A percentile compares a stretch with the other conserved stretches of the same genome.
Conservation (phyloP, 2,797 vertebrate genomes). For the Distichodus sexfasciatus region DNA sequence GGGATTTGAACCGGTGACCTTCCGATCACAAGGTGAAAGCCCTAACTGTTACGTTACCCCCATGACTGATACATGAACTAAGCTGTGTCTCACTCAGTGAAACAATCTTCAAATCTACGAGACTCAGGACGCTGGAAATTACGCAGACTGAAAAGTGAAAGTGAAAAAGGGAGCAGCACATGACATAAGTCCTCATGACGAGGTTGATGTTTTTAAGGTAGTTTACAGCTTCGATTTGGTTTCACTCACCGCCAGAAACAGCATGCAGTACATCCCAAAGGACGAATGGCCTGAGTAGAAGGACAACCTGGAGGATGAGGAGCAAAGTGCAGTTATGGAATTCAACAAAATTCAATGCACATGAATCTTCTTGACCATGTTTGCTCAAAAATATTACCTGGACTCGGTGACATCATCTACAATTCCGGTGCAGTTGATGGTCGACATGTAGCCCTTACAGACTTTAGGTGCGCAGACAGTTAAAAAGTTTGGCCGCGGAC, state of each 20-base stretch:
- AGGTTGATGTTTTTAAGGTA: background rate
- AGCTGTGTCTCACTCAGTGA: too few relatives aligned
- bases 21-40: too few relatives aligned
- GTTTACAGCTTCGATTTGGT: background rate
- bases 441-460: slow-evolving; percentile 78
- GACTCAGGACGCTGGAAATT: too few relatives aligned
- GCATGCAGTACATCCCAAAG: slow-evolving; percentile 98
- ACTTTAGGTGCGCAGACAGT: slow-evolving; percentile 77
- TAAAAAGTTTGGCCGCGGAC: slow-evolving; percentile 88
- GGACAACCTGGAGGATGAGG: slow-evolving; percentile 77
- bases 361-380: background rate
- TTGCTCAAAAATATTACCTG: slow-evolving; percentile 63
- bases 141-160: too few relatives aligned
- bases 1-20: too few relatives aligned
- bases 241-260: slow-evolving; percentile 91
- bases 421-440: slow-evolving; percentile 80
- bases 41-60: too few relatives aligned
- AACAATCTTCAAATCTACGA: too few relatives aligned
- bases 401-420: slow-evolving; percentile 79
- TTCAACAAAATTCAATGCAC: background rate
- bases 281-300: slow-evolving; percentile 98
- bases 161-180: too few relatives aligned
- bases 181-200: too few relatives aligned
- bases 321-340: background rate
- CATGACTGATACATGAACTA: too few relatives aligned